A percentile compares a stretch with the other conserved stretches of the same genome.
Conservation (phyloP, 2,797 vertebrate species). For the Pygocentrus nattereri region DNA sequence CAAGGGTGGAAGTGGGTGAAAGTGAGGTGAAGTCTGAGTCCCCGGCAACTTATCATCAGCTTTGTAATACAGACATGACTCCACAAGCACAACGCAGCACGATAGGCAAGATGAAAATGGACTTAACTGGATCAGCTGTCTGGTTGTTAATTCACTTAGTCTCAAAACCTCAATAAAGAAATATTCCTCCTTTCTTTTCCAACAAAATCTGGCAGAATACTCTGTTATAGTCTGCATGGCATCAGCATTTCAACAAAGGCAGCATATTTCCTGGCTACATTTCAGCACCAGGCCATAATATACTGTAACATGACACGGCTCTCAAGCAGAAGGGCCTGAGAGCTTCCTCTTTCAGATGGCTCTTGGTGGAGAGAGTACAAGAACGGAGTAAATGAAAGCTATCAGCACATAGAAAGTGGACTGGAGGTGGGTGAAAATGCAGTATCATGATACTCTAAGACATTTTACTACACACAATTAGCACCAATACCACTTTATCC, state of each 20-base stretch:
- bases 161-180: background rate
- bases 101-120: too few species aligned
- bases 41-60: too few species aligned
- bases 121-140: too few species aligned
- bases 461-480: too few species aligned
- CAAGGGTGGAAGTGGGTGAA: background rate
- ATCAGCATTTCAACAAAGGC: conserved; percentile 35
- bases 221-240: background rate
- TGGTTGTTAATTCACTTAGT: too few species aligned
- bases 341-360: conserved; percentile 43
- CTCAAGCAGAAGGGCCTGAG: conserved; percentile 23
- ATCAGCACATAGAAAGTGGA: too few species aligned
- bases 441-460: too few species aligned
- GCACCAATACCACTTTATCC: too few species aligned
- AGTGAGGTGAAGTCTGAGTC: too few species aligned
- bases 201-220: background rate
- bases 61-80: too few species aligned
- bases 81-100: too few species aligned
- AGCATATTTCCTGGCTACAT: conserved; percentile 28
- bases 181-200: background rate
- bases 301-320: conserved; percentile 43
- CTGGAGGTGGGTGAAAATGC: too few species aligned
- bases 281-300: conserved; percentile 34
- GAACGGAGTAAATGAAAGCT: background rate
- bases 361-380: background rate